Conservation (phyloP, 1,140 invertebrate genomes). For the Subanguina moxae region DNA sequence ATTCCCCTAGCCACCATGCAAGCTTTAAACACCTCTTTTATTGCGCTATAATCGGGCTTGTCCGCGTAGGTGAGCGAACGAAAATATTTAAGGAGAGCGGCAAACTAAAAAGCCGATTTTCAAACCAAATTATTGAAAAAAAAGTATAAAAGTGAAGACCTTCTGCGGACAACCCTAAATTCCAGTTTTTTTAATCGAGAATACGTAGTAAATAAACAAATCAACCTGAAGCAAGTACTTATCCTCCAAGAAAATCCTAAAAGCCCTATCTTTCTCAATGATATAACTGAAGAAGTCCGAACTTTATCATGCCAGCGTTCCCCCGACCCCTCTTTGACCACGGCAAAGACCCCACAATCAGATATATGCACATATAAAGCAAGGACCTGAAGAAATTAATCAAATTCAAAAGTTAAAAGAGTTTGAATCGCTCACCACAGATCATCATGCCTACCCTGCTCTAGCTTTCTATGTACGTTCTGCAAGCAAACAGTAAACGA, state of each 20-base stretch:
- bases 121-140: neutral
- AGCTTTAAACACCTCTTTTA: neutral
- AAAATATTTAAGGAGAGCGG: neutral
- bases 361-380: slow-evolving; percentile 2
- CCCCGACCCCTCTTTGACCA: neutral
- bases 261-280: no score
- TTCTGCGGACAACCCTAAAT: no score
- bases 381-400: slow-evolving; percentile 1
- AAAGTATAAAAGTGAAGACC: neutral
- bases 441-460: slow-evolving; percentile 41
- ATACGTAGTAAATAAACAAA: no score
- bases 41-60: neutral
- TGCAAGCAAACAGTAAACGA: no score
- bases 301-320: neutral
- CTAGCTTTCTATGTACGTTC: slow-evolving; percentile 31
- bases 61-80: neutral
- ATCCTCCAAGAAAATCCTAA: no score
- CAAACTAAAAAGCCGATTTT: neutral
- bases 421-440: slow-evolving; percentile 12
- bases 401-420: neutral
- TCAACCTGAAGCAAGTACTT: no score
- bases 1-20: neutral
- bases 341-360: slow-evolving; percentile 3
- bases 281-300: neutral
- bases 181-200: no score